Conservation (phyloP, 2,797 vertebrate species). For the Clangula hyemalis region DNA sequence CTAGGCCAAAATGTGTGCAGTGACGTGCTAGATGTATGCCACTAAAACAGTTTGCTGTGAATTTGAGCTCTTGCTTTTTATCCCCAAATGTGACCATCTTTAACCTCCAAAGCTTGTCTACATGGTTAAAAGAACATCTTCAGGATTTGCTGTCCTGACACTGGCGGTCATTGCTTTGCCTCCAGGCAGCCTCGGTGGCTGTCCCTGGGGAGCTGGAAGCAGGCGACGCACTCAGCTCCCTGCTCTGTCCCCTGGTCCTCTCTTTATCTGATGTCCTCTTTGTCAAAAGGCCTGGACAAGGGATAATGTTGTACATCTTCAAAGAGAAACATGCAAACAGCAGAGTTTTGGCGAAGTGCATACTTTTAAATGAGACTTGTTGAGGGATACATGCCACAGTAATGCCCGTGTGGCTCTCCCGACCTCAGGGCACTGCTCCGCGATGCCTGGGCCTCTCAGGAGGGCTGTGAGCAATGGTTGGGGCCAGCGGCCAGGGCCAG, state of each 20-base stretch:
- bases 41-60: neutral
- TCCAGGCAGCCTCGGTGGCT: neutral
- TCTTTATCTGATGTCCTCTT: neutral
- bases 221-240: accelerated
- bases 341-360: neutral
- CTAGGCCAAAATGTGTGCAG: neutral
- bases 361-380: neutral
- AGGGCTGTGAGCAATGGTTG: neutral
- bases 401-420: neutral
- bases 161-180: neutral
- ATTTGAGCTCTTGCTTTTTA: neutral
- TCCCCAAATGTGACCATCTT: neutral
- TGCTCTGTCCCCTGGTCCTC: neutral
- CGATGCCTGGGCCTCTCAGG: accelerated
- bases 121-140: neutral
- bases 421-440: neutral
- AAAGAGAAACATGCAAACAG: neutral
- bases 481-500: neutral
- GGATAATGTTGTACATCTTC: neutral
- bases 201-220: neutral
- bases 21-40: neutral
- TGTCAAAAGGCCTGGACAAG: neutral
- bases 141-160: neutral
- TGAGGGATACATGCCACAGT: neutral
- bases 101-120: neutral